Percentiles rank a stretch among this genome's conserved stretches.
These are phyloP conservation scores for Chrysoperla carnea DNA, from an alignment of 1,140 invertebrate genomes.

Conservation along the genomic window DNA sequence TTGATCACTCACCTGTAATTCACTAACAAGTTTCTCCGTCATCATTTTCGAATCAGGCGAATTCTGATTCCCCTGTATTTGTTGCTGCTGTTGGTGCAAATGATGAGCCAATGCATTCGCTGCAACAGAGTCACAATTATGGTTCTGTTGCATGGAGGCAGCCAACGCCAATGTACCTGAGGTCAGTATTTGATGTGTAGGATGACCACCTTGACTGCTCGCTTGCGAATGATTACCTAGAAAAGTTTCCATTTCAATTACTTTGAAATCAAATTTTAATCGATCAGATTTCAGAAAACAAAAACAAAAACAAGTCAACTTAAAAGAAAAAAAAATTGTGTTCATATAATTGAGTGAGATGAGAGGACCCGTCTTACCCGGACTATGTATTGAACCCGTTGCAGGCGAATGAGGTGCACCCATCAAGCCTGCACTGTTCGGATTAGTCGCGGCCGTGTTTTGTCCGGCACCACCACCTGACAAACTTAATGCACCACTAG, in stretches of 20 bases:
- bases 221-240: background rate
- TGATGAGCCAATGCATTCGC: background rate
- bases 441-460: background rate
- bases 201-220: background rate
- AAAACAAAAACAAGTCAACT: too few species aligned
- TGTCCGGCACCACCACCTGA: too few species aligned
- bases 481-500: too few species aligned
- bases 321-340: too few species aligned
- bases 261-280: too few species aligned
- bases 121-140: background rate
- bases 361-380: background rate
- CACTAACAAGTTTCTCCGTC: background rate
- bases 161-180: background rate
- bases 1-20: background rate
- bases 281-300: too few species aligned
- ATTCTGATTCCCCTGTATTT: background rate
- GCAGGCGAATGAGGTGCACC: background rate
- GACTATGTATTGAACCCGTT: background rate
- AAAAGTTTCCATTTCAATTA: too few species aligned
- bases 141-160: background rate
- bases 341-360: too few species aligned
- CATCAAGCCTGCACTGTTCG: background rate
- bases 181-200: background rate
- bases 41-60: background rate
- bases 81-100: background rate